phyloP scores from a whole-genome alignment of 2,113 vertebrate species.

The Aspiorhynchus laticeps region DNA sequence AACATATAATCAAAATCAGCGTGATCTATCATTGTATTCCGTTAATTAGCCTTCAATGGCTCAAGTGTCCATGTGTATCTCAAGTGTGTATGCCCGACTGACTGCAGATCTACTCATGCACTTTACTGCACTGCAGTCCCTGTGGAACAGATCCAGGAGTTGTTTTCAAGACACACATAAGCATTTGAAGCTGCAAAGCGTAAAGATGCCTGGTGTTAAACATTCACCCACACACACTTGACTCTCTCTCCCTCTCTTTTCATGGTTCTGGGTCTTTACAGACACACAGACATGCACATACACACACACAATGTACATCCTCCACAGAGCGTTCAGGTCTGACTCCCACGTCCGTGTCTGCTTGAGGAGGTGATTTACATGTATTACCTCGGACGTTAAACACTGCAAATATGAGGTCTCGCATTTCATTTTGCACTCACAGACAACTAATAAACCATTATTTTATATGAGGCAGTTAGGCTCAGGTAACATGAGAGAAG shows the following conservation, averaged over 20 bases:
- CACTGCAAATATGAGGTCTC: slow-evolving; percentile 36
- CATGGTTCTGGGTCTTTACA: slow-evolving; percentile 24
- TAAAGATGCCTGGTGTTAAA: slow-evolving; percentile 38
- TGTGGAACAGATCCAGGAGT: slow-evolving; percentile 1
- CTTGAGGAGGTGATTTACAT: slow-evolving; percentile 54
- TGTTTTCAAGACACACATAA: background rate
- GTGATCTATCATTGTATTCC: background rate
- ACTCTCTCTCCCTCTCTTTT: background rate
- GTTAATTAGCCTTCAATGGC: background rate
- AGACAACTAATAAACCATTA: slow-evolving; percentile 42
- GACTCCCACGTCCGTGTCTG: slow-evolving; percentile 48
- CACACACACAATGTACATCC: slow-evolving; percentile 40
- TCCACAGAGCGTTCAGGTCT: slow-evolving; percentile 25
- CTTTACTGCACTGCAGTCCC: slow-evolving; percentile 7
- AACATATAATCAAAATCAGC: background rate
- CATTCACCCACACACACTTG: slow-evolving; percentile 47
- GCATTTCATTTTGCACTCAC: slow-evolving; percentile 43
- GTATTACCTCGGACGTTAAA: slow-evolving; percentile 54
- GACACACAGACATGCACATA: background rate
- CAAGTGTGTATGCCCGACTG: background rate
- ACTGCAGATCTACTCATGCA: slow-evolving; percentile 4
- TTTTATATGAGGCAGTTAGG: slow-evolving; percentile 33
- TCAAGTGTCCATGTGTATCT: background rate
- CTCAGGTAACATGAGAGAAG: slow-evolving; percentile 37
- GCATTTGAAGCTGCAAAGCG: background rate